Evolutionary conservation across 2,888 invertebrate genomes (phyloP).

Genomic region (Drymonia ruficornis): DNA sequence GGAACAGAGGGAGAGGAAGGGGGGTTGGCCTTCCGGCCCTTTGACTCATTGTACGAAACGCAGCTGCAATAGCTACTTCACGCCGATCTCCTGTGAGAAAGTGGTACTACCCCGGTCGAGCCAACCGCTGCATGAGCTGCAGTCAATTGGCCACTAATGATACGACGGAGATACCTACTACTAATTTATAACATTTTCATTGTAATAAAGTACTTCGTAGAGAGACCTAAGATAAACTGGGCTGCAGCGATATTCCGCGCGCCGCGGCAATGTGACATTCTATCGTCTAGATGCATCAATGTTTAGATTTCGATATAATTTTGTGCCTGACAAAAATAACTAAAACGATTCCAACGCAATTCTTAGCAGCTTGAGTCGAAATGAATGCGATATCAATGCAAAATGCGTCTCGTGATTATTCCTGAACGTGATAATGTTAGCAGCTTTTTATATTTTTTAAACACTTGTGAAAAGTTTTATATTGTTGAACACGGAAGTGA

Average conservation of each 20-base stretch:
- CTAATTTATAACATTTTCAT: too few relatives aligned
- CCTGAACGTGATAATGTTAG: background rate
- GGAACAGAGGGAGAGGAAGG: too few relatives aligned
- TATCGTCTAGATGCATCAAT: conserved; percentile 23
- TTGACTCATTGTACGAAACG: too few relatives aligned
- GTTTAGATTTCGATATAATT: conserved; percentile 31
- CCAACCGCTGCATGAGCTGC: too few relatives aligned
- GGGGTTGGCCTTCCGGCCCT: too few relatives aligned
- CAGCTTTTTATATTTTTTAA: background rate
- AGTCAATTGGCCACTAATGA: too few relatives aligned
- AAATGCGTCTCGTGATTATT: background rate
- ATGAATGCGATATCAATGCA: conserved; percentile 15
- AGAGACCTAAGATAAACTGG: background rate
- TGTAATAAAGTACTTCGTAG: background rate
- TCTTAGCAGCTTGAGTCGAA: conserved; percentile 22
- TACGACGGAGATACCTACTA: background rate
- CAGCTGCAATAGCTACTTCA: too few relatives aligned
- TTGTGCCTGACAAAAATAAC: conserved; percentile 31
- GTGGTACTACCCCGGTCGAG: too few relatives aligned
- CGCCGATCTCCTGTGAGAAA: too few relatives aligned
- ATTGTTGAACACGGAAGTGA: too few relatives aligned
- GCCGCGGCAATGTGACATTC: background rate
- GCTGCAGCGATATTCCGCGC: background rate
- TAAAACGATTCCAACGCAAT: conserved; percentile 23
- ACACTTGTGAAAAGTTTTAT: background rate